Base-by-base conservation (phyloP, 92 coral and sea anemone genomes). In the Phymanthus crucifer region DNA sequence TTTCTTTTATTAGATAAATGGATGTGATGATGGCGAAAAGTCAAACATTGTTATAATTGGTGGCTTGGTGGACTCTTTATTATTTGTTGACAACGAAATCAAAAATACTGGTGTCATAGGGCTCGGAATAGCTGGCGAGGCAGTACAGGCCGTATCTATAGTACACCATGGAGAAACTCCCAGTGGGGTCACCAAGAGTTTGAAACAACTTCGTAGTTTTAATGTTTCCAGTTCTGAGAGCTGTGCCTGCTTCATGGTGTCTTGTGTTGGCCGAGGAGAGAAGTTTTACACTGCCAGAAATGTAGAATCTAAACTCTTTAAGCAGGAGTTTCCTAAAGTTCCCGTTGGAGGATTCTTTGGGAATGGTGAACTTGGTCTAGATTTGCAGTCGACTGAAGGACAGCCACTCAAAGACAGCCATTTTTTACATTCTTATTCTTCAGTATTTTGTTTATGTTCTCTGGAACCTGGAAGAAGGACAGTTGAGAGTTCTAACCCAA, bases 301-400 rank as follows among this genome's bases (percentile, higher is more conserved):
- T 83, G 94, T 89, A 0, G 98, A 89, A 73, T 87, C 94, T 74
- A 86, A 86, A 48, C 84, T 87, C 73, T 93, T 96, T 72, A 90
- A 84, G 81, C 93, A 91, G 74, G 94, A 83, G 54, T 96, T 96
- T 81, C 98, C 98, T 69, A 83, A 74, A 46, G 69, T 96, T 45
- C 94, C 90, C 58, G 77, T 93, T 31, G 87, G 91, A 18, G 99
- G 99, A 4, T 93, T 96, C 64, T 89, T 89, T 75, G 96, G 98
- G 19, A 90, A 89, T 85, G 99, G 99, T 58, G 99, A 96, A 76
- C 88, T 96, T 66, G 99, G 99, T 4, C 70, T 90, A 74, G 91
- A 93, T 71, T 82, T 92, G 75, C 98, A 92, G 77, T 89, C 94
- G 2, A 89, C 88, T 10, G 83, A 80, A 75, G 92, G 95, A 21